phyloP scores from a whole-genome alignment of 2,888 invertebrate species.

The Spodoptera exigua region DNA sequence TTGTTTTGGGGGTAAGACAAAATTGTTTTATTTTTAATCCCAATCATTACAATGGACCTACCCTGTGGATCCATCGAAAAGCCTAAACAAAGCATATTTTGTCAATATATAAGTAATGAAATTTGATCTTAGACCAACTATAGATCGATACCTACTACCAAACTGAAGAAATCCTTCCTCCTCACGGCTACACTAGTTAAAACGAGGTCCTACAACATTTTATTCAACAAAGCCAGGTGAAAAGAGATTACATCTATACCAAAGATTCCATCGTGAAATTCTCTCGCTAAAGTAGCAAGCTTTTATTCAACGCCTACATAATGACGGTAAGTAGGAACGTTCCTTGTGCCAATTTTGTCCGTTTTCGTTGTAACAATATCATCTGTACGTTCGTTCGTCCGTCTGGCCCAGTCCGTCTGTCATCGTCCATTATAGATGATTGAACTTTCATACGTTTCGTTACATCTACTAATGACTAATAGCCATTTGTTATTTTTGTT shows the following conservation, averaged over 20 bases:
- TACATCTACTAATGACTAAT: conserved; percentile 47
- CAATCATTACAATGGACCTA: too few species aligned
- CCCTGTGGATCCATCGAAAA: too few species aligned
- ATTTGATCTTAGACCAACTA: too few species aligned
- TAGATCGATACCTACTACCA: too few species aligned
- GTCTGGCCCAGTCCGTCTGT: conserved; percentile 33
- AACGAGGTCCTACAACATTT: too few species aligned
- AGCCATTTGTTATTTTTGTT: conserved; percentile 45
- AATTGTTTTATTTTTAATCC: too few species aligned
- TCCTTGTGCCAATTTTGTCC: conserved; percentile 40
- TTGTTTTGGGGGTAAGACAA: too few species aligned
- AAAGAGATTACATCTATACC: conserved; percentile 4
- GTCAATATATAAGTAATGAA: too few species aligned
- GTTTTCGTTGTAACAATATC: conserved; percentile 44
- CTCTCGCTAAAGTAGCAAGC: neutral
- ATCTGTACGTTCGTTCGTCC: conserved; percentile 26
- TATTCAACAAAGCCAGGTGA: neutral
- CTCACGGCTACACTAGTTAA: too few species aligned
- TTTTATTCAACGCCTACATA: conserved; percentile 25
- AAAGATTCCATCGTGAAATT: conserved; percentile 9
- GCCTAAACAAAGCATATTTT: too few species aligned
- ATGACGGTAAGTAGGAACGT: conserved; percentile 13
- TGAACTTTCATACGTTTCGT: conserved; percentile 52
- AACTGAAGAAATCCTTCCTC: too few species aligned
- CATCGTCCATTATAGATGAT: conserved; percentile 50